Conservation (phyloP, 64 coral and sea anemone species). For the Dendronephthya gigantea region DNA sequence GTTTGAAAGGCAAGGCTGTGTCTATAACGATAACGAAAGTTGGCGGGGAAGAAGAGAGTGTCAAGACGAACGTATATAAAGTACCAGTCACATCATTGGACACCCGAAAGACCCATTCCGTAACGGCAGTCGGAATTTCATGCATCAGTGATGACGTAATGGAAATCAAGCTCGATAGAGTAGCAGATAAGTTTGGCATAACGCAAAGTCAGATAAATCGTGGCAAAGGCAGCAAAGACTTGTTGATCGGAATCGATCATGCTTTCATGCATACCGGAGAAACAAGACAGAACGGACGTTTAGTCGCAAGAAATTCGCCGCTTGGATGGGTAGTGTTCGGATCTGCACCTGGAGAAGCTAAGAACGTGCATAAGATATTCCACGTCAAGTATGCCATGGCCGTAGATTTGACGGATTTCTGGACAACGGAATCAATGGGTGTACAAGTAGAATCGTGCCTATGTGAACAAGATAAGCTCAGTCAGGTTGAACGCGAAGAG, state of each 20-base stretch:
- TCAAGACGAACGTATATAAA: neutral
- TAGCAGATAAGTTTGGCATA: neutral
- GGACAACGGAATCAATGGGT: conserved; percentile 7
- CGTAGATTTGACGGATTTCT: neutral
- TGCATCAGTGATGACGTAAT: conserved; percentile 7
- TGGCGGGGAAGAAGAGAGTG: neutral
- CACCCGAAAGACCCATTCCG: neutral
- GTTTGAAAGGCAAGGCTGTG: conserved; percentile 4
- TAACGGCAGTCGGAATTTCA: neutral
- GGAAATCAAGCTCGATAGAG: neutral
- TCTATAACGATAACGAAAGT: conserved; percentile 13
- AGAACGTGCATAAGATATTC: neutral
- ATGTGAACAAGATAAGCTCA: neutral
- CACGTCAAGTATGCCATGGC: neutral
- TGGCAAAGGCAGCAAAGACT: neutral
- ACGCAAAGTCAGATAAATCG: neutral
- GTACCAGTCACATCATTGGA: neutral
- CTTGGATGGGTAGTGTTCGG: neutral
- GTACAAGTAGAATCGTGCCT: neutral
- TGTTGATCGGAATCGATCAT: neutral
- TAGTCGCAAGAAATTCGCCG: neutral
- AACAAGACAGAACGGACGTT: neutral
- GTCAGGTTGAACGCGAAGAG: neutral
- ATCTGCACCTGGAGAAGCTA: neutral
- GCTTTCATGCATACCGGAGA: conserved; percentile 1